Conservation (phyloP, 2,113 vertebrate species). For the Bufo gargarizans region DNA sequence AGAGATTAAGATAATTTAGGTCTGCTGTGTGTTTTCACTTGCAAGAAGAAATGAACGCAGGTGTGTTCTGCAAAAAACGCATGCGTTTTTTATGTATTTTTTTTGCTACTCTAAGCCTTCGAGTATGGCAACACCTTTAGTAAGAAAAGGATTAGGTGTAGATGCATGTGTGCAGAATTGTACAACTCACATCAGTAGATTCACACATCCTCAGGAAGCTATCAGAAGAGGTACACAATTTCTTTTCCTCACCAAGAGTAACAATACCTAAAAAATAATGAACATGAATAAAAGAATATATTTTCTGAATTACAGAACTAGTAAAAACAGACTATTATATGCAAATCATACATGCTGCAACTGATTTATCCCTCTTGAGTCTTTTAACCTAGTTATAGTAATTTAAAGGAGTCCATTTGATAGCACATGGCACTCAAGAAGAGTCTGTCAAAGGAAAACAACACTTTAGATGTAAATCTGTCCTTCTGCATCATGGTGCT, state of each 20-base stretch:
- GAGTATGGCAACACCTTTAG: background rate
- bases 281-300: background rate
- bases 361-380: too few species aligned
- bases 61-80: too few species aligned
- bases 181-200: conserved; percentile 86
- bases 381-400: background rate
- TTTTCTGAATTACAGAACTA: too few species aligned
- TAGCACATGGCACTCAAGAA: background rate
- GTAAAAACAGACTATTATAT: too few species aligned
- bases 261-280: conserved; percentile 82
- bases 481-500: background rate
- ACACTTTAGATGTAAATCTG: background rate
- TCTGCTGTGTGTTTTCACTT: too few species aligned
- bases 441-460: background rate
- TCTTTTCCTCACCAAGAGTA: conserved; percentile 88
- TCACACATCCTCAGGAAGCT: conserved; percentile 95
- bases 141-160: background rate
- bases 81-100: too few species aligned
- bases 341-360: background rate
- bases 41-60: too few species aligned
- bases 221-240: conserved; percentile 88
- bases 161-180: background rate
- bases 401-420: background rate
- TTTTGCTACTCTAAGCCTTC: too few species aligned
- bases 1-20: too few species aligned